These are phyloP conservation scores for Lateolabrax maculatus DNA, from an alignment of 2,797 vertebrate species.

Conservation along the genomic window DNA sequence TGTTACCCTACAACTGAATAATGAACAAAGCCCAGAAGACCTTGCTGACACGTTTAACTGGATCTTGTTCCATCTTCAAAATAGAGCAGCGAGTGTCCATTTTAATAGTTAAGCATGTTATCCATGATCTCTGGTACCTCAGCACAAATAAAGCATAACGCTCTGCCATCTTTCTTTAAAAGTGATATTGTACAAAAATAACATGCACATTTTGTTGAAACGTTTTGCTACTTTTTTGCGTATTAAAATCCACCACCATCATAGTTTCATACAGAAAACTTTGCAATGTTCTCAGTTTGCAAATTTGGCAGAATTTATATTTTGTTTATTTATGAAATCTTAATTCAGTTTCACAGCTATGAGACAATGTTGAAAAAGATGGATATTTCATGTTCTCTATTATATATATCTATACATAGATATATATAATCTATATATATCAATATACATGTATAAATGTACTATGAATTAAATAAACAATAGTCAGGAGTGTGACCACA, in stretches of 20 bases:
- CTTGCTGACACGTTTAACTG: slow-evolving; percentile 48
- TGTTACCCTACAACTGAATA: slow-evolving; percentile 52
- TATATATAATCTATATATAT: slow-evolving; percentile 54
- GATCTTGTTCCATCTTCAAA: slow-evolving; percentile 54
- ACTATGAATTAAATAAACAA: slow-evolving; percentile 79
- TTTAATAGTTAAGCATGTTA: slow-evolving; percentile 55
- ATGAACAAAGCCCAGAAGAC: slow-evolving; percentile 53
- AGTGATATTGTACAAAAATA: slow-evolving; percentile 84
- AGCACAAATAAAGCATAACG: slow-evolving; percentile 61
- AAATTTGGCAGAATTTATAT: slow-evolving; percentile 80
- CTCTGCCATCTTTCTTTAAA: slow-evolving; percentile 68
- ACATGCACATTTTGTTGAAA: slow-evolving; percentile 81
- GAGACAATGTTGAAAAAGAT: slow-evolving; percentile 75
- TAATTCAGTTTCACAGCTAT: slow-evolving; percentile 75
- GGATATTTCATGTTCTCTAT: slow-evolving; percentile 54
- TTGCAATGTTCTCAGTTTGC: slow-evolving; percentile 70
- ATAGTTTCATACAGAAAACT: slow-evolving; percentile 75
- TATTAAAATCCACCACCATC: slow-evolving; percentile 78
- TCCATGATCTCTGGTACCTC: slow-evolving; percentile 66
- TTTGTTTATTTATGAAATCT: slow-evolving; percentile 72
- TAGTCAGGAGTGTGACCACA: slow-evolving; percentile 81
- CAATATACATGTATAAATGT: slow-evolving; percentile 70
- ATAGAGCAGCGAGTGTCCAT: slow-evolving; percentile 51
- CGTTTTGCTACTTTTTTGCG: slow-evolving; percentile 81
- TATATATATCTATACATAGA: slow-evolving; percentile 44